These are phyloP conservation scores for Xestoiulus laeticollis DNA, from an alignment of 2,888 invertebrate genomes.

Conservation along the genomic window DNA sequence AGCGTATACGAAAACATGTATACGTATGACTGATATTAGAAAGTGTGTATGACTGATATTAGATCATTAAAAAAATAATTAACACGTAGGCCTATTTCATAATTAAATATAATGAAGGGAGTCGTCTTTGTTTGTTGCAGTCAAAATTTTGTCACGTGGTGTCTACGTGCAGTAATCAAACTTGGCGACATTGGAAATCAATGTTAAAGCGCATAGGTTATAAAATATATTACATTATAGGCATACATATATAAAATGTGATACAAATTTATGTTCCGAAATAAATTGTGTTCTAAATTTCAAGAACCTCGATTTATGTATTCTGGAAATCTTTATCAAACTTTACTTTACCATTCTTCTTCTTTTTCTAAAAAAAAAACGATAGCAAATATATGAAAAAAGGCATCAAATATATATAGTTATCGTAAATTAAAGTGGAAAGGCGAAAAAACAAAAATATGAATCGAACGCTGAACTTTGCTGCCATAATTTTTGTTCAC, in stretches of 20 bases:
- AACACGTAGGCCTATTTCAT: background rate
- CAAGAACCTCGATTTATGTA: background rate
- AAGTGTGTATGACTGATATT: background rate
- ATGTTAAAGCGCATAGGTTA: background rate
- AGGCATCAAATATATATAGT: background rate
- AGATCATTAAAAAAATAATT: background rate
- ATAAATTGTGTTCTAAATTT: background rate
- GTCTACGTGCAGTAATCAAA: constrained; percentile 34
- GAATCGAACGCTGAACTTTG: background rate
- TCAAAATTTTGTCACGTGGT: background rate
- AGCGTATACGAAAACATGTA: too few species aligned
- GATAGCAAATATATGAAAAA: background rate
- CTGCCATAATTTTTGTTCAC: constrained; percentile 3
- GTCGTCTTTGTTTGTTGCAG: background rate
- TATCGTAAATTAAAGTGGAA: background rate
- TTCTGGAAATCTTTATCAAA: background rate
- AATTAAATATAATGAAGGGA: background rate
- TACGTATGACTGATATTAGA: background rate
- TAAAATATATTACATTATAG: background rate
- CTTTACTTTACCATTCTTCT: background rate
- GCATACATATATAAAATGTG: background rate
- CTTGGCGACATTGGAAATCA: constrained; percentile 6
- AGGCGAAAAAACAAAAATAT: background rate
- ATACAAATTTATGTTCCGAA: background rate
- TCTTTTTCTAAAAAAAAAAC: background rate